Evolutionary conservation across 2,888 invertebrate genomes (phyloP).

Genomic region (Dioctria linearis): DNA sequence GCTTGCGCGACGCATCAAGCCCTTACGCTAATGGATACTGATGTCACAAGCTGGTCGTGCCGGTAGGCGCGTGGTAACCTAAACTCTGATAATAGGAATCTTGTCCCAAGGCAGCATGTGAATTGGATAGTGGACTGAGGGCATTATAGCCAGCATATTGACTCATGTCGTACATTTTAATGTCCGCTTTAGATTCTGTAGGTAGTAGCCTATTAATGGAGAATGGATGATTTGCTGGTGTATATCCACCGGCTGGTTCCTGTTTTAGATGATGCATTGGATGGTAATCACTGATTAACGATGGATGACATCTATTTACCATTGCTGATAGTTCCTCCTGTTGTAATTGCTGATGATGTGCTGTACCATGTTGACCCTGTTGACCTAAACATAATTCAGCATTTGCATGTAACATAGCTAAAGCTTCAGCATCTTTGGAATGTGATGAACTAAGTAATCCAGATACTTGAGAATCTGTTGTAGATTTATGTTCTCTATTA

Average conservation of each 20-base stretch:
- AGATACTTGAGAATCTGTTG: slow-evolving; percentile 57
- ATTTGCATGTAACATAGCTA: slow-evolving; percentile 80
- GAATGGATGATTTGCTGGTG: slow-evolving; percentile 91
- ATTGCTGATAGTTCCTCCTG: slow-evolving; percentile 78
- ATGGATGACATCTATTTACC: slow-evolving; percentile 77
- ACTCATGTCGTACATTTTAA: slow-evolving; percentile 92
- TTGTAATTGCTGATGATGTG: slow-evolving; percentile 72
- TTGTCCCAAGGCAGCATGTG: slow-evolving; percentile 77
- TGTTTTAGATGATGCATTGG: slow-evolving; percentile 82
- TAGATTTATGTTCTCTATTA: slow-evolving; percentile 64
- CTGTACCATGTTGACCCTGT: slow-evolving; percentile 74
- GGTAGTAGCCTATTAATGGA: slow-evolving; percentile 95
- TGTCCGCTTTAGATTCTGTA: slow-evolving; percentile 88
- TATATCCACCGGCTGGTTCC: slow-evolving; percentile 81
- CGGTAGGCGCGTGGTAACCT: slow-evolving; percentile 80
- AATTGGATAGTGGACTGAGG: slow-evolving; percentile 76
- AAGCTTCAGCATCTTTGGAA: slow-evolving; percentile 76
- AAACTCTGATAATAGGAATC: slow-evolving; percentile 90
- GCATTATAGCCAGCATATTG: slow-evolving; percentile 77
- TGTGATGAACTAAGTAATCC: slow-evolving; percentile 67
- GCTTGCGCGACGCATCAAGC: slow-evolving; percentile 60
- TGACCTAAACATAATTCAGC: slow-evolving; percentile 76
- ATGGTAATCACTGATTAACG: slow-evolving; percentile 76
- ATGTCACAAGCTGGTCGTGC: slow-evolving; percentile 92
- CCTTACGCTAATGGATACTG: slow-evolving; percentile 89